Percentiles rank a stretch among this genome's conserved stretches.
Evolutionary conservation across 2,888 invertebrate species (phyloP).

Genomic region (Ischnus inquisitorius): DNA sequence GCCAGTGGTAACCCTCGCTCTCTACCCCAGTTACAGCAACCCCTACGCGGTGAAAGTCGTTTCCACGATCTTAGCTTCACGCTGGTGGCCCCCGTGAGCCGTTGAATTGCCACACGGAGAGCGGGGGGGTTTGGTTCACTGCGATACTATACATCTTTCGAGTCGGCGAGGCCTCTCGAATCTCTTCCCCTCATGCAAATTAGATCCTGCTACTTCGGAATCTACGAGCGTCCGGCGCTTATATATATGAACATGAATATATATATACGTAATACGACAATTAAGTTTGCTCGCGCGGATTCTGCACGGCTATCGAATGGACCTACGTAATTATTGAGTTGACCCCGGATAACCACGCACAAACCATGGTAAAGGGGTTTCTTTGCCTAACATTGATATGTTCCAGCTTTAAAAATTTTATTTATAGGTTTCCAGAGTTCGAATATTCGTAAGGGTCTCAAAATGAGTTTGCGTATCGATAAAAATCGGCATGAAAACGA

Average conservation of each 20-base stretch:
- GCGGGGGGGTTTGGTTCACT: background rate
- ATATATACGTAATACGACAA: constrained; percentile 56
- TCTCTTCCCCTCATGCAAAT: constrained; percentile 79
- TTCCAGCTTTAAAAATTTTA: too few relatives aligned
- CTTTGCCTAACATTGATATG: background rate
- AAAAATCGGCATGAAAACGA: too few relatives aligned
- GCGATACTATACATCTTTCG: constrained; percentile 49
- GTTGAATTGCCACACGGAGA: constrained; percentile 34
- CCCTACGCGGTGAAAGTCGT: constrained; percentile 77
- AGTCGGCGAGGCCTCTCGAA: constrained; percentile 70
- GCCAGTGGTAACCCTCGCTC: constrained; percentile 66
- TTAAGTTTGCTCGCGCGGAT: constrained; percentile 71
- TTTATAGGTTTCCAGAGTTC: too few relatives aligned
- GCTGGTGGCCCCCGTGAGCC: constrained; percentile 39
- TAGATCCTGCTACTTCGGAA: constrained; percentile 72
- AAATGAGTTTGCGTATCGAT: too few relatives aligned
- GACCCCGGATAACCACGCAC: background rate
- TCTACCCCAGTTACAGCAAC: constrained; percentile 58
- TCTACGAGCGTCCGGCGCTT: constrained; percentile 54
- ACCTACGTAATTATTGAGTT: background rate
- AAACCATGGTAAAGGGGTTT: background rate
- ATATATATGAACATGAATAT: constrained; percentile 10
- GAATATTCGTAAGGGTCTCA: too few relatives aligned
- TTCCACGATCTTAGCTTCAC: constrained; percentile 79
- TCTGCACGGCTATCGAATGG: constrained; percentile 47